Evolutionary conservation across 2,113 vertebrate genomes (phyloP).

Genomic region (Stegastes partitus): DNA sequence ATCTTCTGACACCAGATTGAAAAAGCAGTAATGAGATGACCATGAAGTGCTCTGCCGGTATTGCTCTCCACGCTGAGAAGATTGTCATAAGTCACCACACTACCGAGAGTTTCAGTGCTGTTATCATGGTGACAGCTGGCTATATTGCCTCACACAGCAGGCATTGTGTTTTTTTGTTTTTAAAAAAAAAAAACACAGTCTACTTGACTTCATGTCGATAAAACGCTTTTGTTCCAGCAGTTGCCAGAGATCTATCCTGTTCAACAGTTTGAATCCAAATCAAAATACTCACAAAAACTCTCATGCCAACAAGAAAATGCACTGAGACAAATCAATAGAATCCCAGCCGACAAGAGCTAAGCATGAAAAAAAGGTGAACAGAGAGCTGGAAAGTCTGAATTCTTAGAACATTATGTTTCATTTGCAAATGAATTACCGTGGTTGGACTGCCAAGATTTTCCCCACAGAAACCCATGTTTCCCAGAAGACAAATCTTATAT

Average conservation of each 20-base stretch:
- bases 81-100: slow-evolving; percentile 9
- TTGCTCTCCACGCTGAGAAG: slow-evolving; percentile 27
- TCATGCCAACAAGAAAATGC: neutral
- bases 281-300: neutral
- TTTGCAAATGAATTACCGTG: neutral
- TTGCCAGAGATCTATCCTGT: slow-evolving; percentile 20
- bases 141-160: slow-evolving; percentile 24
- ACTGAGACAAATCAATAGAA: neutral
- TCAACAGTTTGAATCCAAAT: slow-evolving; percentile 18
- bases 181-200: neutral
- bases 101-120: slow-evolving; percentile 3
- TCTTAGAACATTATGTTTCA: neutral
- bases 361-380: slow-evolving; percentile 3
- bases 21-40: slow-evolving; percentile 11
- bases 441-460: neutral
- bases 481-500: neutral
- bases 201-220: slow-evolving; percentile 26
- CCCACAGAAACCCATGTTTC: neutral
- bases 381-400: neutral
- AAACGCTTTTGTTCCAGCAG: slow-evolving; percentile 22
- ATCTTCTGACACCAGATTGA: slow-evolving; percentile 5
- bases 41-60: neutral
- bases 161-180: slow-evolving; percentile 1
- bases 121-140: slow-evolving; percentile 39
- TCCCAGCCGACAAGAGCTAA: neutral